Base-by-base conservation (phyloP, 2,113 vertebrate species). In the Fulmarus glacialis region DNA sequence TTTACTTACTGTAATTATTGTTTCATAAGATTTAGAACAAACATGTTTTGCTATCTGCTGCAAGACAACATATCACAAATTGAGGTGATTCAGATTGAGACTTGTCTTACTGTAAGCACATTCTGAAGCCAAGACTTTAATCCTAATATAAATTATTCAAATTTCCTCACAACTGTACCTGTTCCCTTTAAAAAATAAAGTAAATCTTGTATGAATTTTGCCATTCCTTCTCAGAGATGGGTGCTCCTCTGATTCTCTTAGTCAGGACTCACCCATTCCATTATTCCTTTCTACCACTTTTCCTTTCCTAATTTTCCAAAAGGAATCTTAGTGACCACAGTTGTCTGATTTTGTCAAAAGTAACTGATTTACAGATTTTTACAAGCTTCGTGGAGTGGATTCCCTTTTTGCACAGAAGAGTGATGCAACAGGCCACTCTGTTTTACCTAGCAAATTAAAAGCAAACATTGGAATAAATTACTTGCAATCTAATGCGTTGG, bases 1-100 rank as follows among this genome's bases (percentile, higher is more conserved):
- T 97, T 98, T 84, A 78, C 94, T 97, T 97, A 83, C 55, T 82
- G 30, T 96, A 97, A 98, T 96, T 97, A 97, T 43, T 95, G 66
- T 93, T 97, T 96, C 68, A 47, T 95, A 80, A 93, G 50, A 90
- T 92, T 93, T 81, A 77, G 70, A 86, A 82, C 48, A 56, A 71
- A 87, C 67, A 79, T 82, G 87, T 94, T 94, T 87, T 84, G 43
- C 73, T 97, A 78, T 91, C 55, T 96, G 83, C 93, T 93, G 70
- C 87, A 94, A 96, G 73, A 60, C 36, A 97, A 75, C 30, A 10
- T 21, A 42, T 48, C 89, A 74, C n/a, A 77, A 90, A 97, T 26
- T 79, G 92, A 96, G 94, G 75, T 88, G 63, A 83, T 86, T 90
- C 74, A 72, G 66, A 83, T 16, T 81, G 62, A 79, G 56, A 74